Percentiles rank a stretch among this genome's conserved stretches.
Evolutionary conservation across 2,113 vertebrate genomes (phyloP).

Genomic region (Probosciger aterrimus): DNA sequence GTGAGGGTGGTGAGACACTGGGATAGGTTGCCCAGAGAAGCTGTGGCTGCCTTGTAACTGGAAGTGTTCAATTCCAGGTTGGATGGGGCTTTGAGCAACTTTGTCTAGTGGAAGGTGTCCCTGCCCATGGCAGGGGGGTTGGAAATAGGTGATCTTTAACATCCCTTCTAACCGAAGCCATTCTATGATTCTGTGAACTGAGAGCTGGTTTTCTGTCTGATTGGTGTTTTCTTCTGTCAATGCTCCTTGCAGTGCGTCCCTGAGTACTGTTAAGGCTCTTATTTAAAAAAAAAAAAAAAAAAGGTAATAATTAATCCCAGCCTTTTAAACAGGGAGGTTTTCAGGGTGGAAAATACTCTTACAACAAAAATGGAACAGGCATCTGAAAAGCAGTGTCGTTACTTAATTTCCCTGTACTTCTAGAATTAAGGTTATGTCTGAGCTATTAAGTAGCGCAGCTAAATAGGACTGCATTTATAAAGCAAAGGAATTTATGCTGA

Average conservation of each 20-base stretch:
- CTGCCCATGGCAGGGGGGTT: background rate
- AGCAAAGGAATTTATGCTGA: background rate
- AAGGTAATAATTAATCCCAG: background rate
- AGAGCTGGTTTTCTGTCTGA: background rate
- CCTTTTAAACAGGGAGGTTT: background rate
- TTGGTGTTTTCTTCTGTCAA: background rate
- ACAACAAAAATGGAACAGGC: background rate
- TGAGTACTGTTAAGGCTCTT: background rate
- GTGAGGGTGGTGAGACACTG: background rate
- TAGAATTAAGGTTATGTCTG: background rate
- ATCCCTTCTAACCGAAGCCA: background rate
- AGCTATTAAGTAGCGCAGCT: background rate
- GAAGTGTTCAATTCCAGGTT: too few relatives aligned
- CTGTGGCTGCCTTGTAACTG: fast-evolving
- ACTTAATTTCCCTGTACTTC: background rate
- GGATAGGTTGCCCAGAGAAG: background rate
- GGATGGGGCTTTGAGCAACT: background rate
- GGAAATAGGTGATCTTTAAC: background rate
- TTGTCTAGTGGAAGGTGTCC: background rate
- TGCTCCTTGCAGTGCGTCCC: background rate
- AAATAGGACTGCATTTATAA: background rate
- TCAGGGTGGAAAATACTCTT: background rate
- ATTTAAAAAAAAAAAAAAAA: background rate
- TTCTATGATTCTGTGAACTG: background rate
- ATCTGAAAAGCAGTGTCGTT: background rate